Percentiles rank a stretch among this genome's conserved stretches.
These are phyloP conservation scores for Dendronephthya gigantea DNA, from an alignment of 64 coral and sea anemone species.

Conservation along the genomic window DNA sequence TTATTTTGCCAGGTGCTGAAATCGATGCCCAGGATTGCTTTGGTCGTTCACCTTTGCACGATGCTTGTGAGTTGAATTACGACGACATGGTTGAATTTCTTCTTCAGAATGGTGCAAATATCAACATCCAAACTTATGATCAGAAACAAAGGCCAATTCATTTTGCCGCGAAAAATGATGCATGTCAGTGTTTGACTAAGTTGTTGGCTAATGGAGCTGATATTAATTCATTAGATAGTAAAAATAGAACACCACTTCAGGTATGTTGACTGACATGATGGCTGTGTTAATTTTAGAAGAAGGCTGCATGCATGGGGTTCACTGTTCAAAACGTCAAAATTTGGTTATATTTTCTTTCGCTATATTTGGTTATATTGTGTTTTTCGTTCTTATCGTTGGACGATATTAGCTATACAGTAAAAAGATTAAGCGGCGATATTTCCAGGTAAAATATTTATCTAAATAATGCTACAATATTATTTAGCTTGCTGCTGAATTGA, in stretches of 20 bases:
- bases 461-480: too few species aligned
- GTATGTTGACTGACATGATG: not conserved
- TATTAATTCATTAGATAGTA: constrained; percentile 51
- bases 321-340: too few species aligned
- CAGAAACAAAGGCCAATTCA: constrained; percentile 55
- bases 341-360: too few species aligned
- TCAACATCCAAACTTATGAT: constrained; percentile 47
- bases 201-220: constrained; percentile 46
- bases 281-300: too few species aligned
- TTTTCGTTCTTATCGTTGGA: too few species aligned
- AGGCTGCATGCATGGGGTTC: too few species aligned
- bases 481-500: constrained; percentile 83
- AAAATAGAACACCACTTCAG: constrained; percentile 55
- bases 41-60: constrained; percentile 65
- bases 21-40: constrained; percentile 72
- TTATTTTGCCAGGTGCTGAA: constrained; percentile 40
- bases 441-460: too few species aligned
- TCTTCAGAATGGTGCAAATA: constrained; percentile 59
- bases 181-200: constrained; percentile 43
- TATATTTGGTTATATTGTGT: too few species aligned
- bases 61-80: constrained; percentile 78
- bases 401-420: too few species aligned
- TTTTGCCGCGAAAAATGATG: constrained; percentile 58
- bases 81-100: constrained; percentile 87
- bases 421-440: too few species aligned